Percentiles rank a stretch among this genome's conserved stretches.
phyloP scores from a whole-genome alignment of 1,140 invertebrate species.

The Leptopilina clavipes region DNA sequence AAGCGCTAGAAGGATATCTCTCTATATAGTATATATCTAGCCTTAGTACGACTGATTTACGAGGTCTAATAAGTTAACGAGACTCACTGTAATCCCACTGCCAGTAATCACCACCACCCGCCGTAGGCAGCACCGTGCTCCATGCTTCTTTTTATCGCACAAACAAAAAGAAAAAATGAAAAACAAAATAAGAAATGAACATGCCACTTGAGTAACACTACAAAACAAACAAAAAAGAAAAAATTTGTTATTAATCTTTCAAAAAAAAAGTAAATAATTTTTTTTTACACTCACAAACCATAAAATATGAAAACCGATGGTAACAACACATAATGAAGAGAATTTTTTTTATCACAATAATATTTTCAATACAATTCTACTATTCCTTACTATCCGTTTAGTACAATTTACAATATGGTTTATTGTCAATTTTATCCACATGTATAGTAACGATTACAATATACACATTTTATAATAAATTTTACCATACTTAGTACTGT shows the following conservation, averaged over 20 bases:
- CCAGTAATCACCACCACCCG: slow-evolving; percentile 72
- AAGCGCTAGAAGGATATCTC: slow-evolving; percentile 3
- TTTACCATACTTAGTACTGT: no score
- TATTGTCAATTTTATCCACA: no score
- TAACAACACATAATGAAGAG: no score
- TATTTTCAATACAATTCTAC: no score
- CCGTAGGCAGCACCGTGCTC: slow-evolving; percentile 73
- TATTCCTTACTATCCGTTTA: no score
- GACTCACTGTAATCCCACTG: slow-evolving; percentile 73
- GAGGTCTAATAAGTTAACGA: slow-evolving; percentile 59
- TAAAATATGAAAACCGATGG: no score
- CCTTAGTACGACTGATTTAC: slow-evolving; percentile 35
- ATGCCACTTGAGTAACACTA: slow-evolving; percentile 28
- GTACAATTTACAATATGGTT: no score
- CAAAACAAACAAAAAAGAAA: background rate
- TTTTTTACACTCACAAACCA: no score
- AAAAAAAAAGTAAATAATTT: no score
- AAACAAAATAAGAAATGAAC: slow-evolving; percentile 56
- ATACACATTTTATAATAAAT: no score
- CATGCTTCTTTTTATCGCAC: slow-evolving; percentile 71
- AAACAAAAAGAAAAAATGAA: slow-evolving; percentile 63
- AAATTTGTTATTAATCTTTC: no score
- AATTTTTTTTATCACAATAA: no score
- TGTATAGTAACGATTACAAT: background rate
- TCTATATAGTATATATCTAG: background rate